Evolutionary conservation across 2,888 invertebrate genomes (phyloP), one percentile per base, ranked within the genome.

Genomic region (Pegoplata infirma): DNA sequence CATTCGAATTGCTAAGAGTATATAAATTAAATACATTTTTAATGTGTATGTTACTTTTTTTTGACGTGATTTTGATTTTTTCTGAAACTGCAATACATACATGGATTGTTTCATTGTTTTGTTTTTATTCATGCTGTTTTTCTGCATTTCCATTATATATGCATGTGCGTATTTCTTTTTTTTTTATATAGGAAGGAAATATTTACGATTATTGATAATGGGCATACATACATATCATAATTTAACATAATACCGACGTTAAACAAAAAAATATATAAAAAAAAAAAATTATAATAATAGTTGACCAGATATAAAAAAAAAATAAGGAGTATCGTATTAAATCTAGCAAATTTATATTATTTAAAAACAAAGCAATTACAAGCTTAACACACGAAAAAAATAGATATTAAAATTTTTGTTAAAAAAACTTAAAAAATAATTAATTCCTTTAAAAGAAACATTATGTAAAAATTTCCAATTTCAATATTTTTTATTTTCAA

Each of bases 131-230:
- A 55, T 55, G 28, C 59, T 56, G 66, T 44, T 68, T 56, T 49
- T 51, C n/a, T 17, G 10, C 14, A n/a, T 17, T 36, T n/a, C n/a
- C n/a, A n/a, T n/a, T n/a, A n/a, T n/a, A n/a, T n/a, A n/a, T n/a
- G n/a, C n/a, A n/a, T n/a, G n/a, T 53, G 10, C 12, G 2, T 10
- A 21, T 12, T n/a, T n/a, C 17, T 63, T 61, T 46, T 23, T 3
- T 5, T 12, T 23, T 63, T 23, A 23, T 16, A 23, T 51, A 72
- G 77, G 77, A 77, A 77, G 77, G 72, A 77, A 77, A 73, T 77
- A 73, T 77, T 77, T 77, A 77, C 72, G 59, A 68, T 77, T 72
- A 77, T 77, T 63, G 56, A 72, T 72, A 72, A 77, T 77, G 61
- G 56, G 10, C 21, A 63, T 63, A 58, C 21, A 63, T 63, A 58